A percentile compares a stretch with the other conserved stretches of the same genome.
Evolutionary conservation across 2,113 vertebrate species (phyloP).

Genomic region (Thalassoma bifasciatum): DNA sequence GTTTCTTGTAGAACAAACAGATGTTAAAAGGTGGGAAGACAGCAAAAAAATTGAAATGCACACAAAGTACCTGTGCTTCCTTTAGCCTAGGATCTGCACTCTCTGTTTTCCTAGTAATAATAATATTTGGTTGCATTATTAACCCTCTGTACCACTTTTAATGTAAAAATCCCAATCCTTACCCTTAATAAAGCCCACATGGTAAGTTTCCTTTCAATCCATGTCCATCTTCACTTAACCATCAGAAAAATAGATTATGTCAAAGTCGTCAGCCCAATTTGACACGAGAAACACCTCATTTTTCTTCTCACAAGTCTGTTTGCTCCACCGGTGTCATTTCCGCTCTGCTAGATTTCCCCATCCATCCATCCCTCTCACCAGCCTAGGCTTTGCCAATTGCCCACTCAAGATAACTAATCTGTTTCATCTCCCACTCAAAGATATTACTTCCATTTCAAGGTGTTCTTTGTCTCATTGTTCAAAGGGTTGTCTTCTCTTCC

Average conservation of each 20-base stretch:
- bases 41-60: background rate
- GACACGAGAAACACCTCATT: no score
- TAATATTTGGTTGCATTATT: no score
- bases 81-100: no score
- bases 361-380: conserved; percentile 61
- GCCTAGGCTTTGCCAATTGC: conserved; percentile 43
- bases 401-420: conserved; percentile 69
- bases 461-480: conserved; percentile 50
- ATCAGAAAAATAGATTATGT: no score
- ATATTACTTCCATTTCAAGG: conserved; percentile 59
- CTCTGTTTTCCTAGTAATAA: no score
- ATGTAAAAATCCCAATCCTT: no score
- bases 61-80: no score
- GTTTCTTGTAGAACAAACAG: background rate
- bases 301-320: conserved; percentile 11
- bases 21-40: background rate
- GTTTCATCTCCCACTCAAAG: conserved; percentile 58
- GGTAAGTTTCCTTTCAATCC: no score
- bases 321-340: conserved; percentile 40
- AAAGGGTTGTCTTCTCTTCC: conserved; percentile 29
- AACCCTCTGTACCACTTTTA: no score
- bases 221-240: no score
- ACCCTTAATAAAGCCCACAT: no score
- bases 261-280: no score
- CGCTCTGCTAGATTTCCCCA: conserved; percentile 36